Evolutionary conservation across 2,797 vertebrate genomes (phyloP).

Genomic region (Ceryle rudis): DNA sequence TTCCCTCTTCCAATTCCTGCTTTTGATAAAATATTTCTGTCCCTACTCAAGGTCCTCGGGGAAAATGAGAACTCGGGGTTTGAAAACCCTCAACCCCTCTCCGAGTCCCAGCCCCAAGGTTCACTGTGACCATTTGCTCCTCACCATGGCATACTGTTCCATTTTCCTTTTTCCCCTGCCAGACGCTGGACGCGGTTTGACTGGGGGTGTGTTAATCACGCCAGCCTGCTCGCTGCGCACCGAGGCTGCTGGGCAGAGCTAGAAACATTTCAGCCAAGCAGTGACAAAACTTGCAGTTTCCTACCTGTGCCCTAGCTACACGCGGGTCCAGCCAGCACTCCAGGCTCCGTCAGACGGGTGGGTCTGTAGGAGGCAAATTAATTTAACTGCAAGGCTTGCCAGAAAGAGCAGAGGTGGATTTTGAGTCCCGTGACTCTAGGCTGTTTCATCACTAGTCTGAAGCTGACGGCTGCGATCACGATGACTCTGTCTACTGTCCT

Average conservation of each 20-base stretch:
- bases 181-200: neutral
- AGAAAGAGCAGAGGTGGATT: neutral
- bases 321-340: neutral
- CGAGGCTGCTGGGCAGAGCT: neutral
- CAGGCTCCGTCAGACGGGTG: neutral
- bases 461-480: neutral
- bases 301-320: neutral
- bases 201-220: rapidly evolving
- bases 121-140: rapidly evolving
- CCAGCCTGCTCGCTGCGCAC: neutral
- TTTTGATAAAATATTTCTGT: neutral
- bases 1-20: rapidly evolving
- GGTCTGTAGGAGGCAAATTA: neutral
- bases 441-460: neutral
- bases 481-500: neutral
- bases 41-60: rapidly evolving
- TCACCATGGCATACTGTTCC: neutral
- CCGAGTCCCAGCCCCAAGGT: neutral
- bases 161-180: neutral
- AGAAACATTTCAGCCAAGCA: neutral
- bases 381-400: neutral
- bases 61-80: rapidly evolving
- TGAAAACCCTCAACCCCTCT: neutral
- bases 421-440: neutral
- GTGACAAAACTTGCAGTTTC: neutral